Conservation (phyloP, 2,888 invertebrate species). For the Digitonthophagus gazella region DNA sequence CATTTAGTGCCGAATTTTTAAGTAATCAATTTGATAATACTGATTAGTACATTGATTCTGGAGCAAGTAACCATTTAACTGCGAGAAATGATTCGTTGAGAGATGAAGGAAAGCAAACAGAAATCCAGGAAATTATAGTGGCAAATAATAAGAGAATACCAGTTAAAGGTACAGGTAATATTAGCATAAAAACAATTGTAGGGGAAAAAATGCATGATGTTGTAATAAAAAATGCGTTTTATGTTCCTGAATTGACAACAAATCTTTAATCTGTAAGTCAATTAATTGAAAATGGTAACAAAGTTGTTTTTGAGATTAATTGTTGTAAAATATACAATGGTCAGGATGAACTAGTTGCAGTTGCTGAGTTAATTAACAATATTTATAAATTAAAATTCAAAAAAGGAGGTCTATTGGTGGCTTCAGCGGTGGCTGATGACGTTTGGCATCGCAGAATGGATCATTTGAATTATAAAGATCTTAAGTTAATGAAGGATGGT, state of each 20-base stretch:
- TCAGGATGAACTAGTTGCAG: conserved; percentile 19
- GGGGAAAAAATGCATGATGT: conserved; percentile 9
- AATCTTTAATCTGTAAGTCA: conserved; percentile 28
- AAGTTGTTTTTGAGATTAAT: conserved; percentile 22
- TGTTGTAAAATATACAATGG: conserved; percentile 24
- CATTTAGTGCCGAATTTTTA: conserved; percentile 34
- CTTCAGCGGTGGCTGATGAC: conserved; percentile 1
- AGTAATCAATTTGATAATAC: conserved; percentile 25
- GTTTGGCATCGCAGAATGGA: conserved; percentile 28
- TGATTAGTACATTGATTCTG: conserved; percentile 34
- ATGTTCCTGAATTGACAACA: conserved; percentile 22
- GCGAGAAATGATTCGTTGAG: conserved; percentile 17
- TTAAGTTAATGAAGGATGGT: conserved; percentile 23
- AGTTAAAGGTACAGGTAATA: conserved; percentile 17
- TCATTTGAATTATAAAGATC: conserved; percentile 23
- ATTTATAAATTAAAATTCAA: conserved; percentile 26
- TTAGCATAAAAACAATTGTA: conserved; percentile 18
- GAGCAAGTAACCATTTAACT: conserved; percentile 32
- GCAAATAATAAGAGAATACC: conserved; percentile 12
- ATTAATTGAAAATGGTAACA: conserved; percentile 23
- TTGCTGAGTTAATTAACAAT: conserved; percentile 20
- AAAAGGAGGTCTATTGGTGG: background rate
- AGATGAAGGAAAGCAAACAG: background rate
- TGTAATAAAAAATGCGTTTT: conserved; percentile 12
- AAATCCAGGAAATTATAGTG: conserved; percentile 21